Percentiles rank a stretch among this genome's conserved stretches.
Evolutionary conservation across 2,888 invertebrate genomes (phyloP).

Genomic region (Volucella bombylans): DNA sequence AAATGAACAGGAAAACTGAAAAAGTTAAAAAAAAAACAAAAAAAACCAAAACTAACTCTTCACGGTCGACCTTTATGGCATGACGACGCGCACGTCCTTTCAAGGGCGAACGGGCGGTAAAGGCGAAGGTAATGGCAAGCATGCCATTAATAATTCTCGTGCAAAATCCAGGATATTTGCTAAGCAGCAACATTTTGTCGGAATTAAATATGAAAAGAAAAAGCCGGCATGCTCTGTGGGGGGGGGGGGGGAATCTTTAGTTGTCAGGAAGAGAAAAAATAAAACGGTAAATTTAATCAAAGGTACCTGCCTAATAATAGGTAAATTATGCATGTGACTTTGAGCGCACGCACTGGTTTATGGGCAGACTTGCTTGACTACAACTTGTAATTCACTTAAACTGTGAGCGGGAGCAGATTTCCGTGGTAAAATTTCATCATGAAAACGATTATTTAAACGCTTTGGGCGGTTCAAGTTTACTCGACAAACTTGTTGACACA

Average conservation of each 20-base stretch:
- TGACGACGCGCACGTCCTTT: slow-evolving; percentile 1
- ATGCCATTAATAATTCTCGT: slow-evolving; percentile 30
- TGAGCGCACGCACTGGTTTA: slow-evolving; percentile 37
- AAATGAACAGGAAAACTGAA: slow-evolving; percentile 50
- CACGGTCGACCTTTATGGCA: slow-evolving; percentile 12
- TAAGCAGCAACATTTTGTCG: slow-evolving; percentile 49
- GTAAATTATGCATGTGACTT: slow-evolving; percentile 56
- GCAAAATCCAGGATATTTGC: slow-evolving; percentile 45
- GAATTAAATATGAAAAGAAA: slow-evolving; percentile 28
- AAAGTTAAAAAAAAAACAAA: background rate
- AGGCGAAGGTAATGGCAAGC: background rate
- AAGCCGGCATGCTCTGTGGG: no score
- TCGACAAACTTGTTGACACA: no score
- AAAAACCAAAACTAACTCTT: background rate
- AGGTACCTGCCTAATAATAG: slow-evolving; percentile 42
- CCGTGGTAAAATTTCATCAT: slow-evolving; percentile 44
- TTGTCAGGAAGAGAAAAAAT: background rate
- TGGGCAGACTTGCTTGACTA: slow-evolving; percentile 45
- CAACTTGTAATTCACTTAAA: slow-evolving; percentile 42
- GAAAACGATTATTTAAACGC: slow-evolving; percentile 53
- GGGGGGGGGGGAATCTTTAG: no score
- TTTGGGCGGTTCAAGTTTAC: slow-evolving; percentile 1
- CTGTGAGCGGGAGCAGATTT: slow-evolving; percentile 10
- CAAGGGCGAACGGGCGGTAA: background rate
- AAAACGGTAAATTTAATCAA: slow-evolving; percentile 37